Evolutionary conservation across 2,888 invertebrate species (phyloP), one percentile per base, ranked within the genome.

Genomic region (Scaptomyza cyrtandrae): DNA sequence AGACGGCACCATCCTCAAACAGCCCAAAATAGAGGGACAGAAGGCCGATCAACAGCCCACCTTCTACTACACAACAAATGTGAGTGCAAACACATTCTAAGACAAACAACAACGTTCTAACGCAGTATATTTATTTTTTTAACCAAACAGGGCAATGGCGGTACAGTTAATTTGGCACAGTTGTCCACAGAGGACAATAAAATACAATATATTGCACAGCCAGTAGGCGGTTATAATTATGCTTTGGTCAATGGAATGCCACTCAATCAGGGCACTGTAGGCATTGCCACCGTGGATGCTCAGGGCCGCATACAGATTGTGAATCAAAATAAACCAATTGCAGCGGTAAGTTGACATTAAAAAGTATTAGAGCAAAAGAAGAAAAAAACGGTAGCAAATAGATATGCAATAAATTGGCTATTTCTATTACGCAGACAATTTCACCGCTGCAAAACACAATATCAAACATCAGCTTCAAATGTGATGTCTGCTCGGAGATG

Each of bases 181-280:
- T 90, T 95, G 58, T 90, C 92, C 19, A 86, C 91, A 46, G 94
- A 94, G 78, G 94, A 94, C 80, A 95, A 95, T 86, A 95, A 95
- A 90, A 94, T 94, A 46, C 95, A 95, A 90, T 96, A 95, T 88
- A 95, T 95, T 79, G 95, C 95, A 27, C 95, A 95, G 86, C 95
- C 95, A 6, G 95, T 95, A 84, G 94, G 95, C 54, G 94, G 95
- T 50, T 92, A 92, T 58, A 97, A 97, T 90, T 97, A 97, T 93
- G 96, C 97, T 3, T 93, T 97, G 78, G 95, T 96, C 52, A 97
- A 97, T 92, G 97, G 97, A 91, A 97, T 97, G 96, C 96, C 96
- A 85, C 93, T 97, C 66, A 91, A 91, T 65, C 94, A 94, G 58
- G 94, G 94, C 88, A 94, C 94, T 11, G 91, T 92, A 11, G 92